Evolutionary conservation across 30 jellyfish, hydroid and myxozoan species (phyloP), one percentile per base, ranked within the genome.

Genomic region (Clytia hemisphaerica): DNA sequence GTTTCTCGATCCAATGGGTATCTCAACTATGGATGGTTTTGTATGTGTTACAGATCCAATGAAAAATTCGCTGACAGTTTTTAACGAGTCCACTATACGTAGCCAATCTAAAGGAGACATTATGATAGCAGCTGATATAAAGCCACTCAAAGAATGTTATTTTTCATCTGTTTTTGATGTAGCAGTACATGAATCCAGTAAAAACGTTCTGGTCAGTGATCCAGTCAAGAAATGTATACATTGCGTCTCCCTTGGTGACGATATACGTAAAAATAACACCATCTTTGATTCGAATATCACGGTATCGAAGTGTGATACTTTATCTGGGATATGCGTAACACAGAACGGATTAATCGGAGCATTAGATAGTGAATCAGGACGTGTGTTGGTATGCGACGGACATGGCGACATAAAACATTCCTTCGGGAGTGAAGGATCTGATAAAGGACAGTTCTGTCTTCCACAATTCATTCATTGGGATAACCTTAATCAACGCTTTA

Each of bases 381-480:
- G 18, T 2, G 33, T 74, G 4, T 10, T 18, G 25, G 37, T 74
- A 42, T 74, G 78, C 61, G 73, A 74, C 16, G 14, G 21, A 2
- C 1, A 62, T 12, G 86, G 86, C 14, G 32, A 74, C 10, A 12
- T 62, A 3, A 25, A n/a, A 15, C 32, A 50, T 4, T 27, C 27
- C 2, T 37, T 74, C 47, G 86, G 86, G 18, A 14, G 46, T 5
- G 82, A 70, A 2, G 82, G 82, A 24, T 18, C 34, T 33, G n/a
- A 25, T 12, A 32, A 24, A 1, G 83, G 70, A 10, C 50, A 74
- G 59, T 74, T 74, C 32, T 21, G 81, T 45, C 2, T 14, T n/a
- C 86, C 86, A 6, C 82, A 74, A 31, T 74, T 50, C 31, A 9
- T 74, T 7, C 38, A 69, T 33, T 61, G 58, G 61, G 81, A 62